Evolutionary conservation across 2,113 vertebrate species (phyloP).

Genomic region (Coptodon bakossiorum): DNA sequence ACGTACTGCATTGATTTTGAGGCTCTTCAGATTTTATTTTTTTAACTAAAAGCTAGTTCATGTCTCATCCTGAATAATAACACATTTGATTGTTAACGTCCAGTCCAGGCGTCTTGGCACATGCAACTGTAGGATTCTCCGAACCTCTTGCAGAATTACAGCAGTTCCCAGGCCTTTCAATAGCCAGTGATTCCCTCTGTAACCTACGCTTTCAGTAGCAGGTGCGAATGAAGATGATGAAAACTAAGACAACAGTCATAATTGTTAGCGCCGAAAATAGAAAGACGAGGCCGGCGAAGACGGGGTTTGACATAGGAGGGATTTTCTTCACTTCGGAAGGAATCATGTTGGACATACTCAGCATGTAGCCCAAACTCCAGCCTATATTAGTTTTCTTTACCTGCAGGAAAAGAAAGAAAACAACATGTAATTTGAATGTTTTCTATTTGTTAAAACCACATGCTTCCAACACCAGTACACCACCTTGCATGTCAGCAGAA

Average conservation of each 20-base stretch:
- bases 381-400: slow-evolving; percentile 82
- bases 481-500: background rate
- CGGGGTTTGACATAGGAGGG: slow-evolving; percentile 72
- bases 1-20: background rate
- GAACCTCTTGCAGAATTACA: background rate
- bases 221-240: slow-evolving; percentile 62
- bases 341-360: slow-evolving; percentile 91
- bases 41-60: background rate
- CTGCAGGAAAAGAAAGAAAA: slow-evolving; percentile 62
- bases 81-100: background rate
- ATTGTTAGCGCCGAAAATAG: slow-evolving; percentile 76
- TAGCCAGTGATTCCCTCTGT: background rate
- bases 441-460: background rate
- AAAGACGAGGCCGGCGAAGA: slow-evolving; percentile 80
- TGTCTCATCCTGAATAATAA: background rate
- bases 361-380: slow-evolving; percentile 95
- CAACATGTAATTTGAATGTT: background rate
- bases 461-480: background rate
- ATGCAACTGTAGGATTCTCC: background rate
- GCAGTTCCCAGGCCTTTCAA: background rate
- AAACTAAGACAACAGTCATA: slow-evolving; percentile 72
- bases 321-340: slow-evolving; percentile 79
- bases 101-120: background rate
- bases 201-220: slow-evolving; percentile 57
- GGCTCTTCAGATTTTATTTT: background rate